phyloP scores from a whole-genome alignment of 2,113 vertebrate species.

The Tyto alba region DNA sequence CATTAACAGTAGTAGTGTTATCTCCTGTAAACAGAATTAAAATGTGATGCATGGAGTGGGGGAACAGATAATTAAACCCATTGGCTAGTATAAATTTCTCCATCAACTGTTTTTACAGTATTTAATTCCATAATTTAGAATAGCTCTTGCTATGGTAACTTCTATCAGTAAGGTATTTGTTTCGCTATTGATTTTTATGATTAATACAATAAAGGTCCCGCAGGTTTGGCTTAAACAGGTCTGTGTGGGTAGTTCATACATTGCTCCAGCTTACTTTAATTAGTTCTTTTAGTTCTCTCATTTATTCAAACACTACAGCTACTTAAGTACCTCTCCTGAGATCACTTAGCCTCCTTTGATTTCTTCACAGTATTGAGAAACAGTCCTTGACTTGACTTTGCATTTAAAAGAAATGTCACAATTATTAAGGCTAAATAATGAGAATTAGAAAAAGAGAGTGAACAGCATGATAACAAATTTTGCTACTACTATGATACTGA shows the following conservation, averaged over 20 bases:
- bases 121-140: not conserved
- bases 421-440: not conserved
- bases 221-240: not conserved
- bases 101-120: not conserved
- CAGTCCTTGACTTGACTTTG: not conserved
- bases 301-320: not conserved
- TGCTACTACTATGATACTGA: not conserved
- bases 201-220: not conserved
- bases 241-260: not conserved
- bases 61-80: not conserved
- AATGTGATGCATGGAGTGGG: not conserved
- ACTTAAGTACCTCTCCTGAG: constrained; percentile 19
- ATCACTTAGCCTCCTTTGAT: not conserved
- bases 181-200: not conserved
- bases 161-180: not conserved
- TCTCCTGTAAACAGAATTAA: not conserved
- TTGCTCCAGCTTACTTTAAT: not conserved
- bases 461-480: not conserved
- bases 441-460: not conserved
- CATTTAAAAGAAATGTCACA: not conserved
- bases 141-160: not conserved
- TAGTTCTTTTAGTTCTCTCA: not conserved
- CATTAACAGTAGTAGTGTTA: not conserved
- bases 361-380: not conserved
- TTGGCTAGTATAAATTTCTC: not conserved